A percentile compares a stretch with the other conserved stretches of the same genome.
Conservation (phyloP, 2,888 invertebrate genomes). For the Heteromurus nitidus region DNA sequence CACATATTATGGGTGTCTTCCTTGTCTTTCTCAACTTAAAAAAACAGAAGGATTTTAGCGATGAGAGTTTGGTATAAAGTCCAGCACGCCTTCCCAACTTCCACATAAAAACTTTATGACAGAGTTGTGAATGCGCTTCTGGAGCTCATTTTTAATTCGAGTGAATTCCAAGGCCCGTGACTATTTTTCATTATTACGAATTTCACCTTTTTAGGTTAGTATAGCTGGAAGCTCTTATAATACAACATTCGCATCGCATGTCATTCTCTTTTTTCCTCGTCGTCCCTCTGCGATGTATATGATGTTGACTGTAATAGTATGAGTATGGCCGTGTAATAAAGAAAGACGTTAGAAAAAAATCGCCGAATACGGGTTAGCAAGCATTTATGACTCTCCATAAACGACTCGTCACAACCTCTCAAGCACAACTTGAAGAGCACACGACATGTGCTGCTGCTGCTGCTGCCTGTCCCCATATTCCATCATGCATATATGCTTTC, state of each 20-base stretch:
- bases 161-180: not conserved
- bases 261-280: not conserved
- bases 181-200: not conserved
- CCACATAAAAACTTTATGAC: no score
- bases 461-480: no score
- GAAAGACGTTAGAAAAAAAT: slow-evolving; percentile 25
- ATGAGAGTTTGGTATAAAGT: no score
- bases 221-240: no score
- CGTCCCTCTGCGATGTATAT: not conserved
- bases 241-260: not conserved
- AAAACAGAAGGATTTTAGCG: no score
- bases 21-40: no score
- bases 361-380: slow-evolving; percentile 8
- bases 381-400: slow-evolving; percentile 48
- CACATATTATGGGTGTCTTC: no score
- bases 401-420: slow-evolving; percentile 46
- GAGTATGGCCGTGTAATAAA: not conserved
- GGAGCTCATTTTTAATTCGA: slow-evolving; percentile 4
- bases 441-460: no score
- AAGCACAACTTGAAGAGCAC: no score
- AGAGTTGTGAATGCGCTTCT: not conserved
- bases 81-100: no score
- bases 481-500: no score
- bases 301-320: not conserved
- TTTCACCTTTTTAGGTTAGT: no score